Base-by-base conservation (phyloP, 1,140 invertebrate species). In the Zaprionus ornatus region DNA sequence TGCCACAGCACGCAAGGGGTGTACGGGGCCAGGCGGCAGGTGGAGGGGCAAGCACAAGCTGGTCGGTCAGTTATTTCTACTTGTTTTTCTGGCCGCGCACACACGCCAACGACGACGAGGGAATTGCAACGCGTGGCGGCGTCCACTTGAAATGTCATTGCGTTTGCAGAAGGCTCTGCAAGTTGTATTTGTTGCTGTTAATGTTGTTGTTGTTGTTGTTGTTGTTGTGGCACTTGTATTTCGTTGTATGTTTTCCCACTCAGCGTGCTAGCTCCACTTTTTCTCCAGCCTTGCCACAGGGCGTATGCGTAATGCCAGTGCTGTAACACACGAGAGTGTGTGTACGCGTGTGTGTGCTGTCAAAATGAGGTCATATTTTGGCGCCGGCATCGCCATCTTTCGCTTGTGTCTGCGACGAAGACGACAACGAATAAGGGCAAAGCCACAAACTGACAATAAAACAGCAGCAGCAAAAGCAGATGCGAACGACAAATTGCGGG, bases 331-430 rank as follows among this genome's bases (percentile, higher is more conserved):
- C 42, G 54, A 50, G 29, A 55, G 10, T 42, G 48, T 65, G 35
- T 61, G 52, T 52, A 67, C 80, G 74, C 68, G 55, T 66, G 23
- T 29, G 50, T 68, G 54, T 69, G 29, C 29, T 32, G 64, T 19
- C 17, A 35, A 79, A 86, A 86, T 86, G 84, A 86, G 83, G 83
- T 86, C 83, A 86, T 88, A 86, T 86, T 86, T 86, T 66, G 80
- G 82, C 81, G 82, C 59, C 80, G 79, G 32, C 80, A 59, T 61
- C 65, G 71, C 68, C 64, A 81, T 85, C 68, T 68, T 66, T 66
- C 68, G 48, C 4, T 10, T 19, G 67, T 64, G n/a, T 32, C 72
- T 66, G 71, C 55, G 1, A 12, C 13, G n/a, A 52, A 60, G 15
- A 57, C 27, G 32, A 19, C 42, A 10, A 23, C 42, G 37, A 59